Percentiles rank a stretch among this genome's conserved stretches.
phyloP scores from a whole-genome alignment of 2,797 vertebrate genomes.

The Gambelia wislizenii region DNA sequence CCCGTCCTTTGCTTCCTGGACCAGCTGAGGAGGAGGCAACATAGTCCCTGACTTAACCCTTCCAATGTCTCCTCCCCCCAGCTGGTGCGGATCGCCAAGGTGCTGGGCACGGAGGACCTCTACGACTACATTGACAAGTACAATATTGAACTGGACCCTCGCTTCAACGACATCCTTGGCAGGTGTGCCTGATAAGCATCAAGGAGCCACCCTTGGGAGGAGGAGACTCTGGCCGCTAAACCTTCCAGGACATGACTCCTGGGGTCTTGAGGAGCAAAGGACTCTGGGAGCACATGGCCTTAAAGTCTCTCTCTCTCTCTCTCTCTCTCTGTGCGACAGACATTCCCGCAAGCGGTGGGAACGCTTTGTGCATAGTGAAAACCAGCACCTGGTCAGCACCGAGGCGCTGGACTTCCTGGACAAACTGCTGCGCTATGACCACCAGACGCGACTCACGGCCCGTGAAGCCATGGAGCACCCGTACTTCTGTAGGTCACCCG shows the following conservation, averaged over 20 bases:
- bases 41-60: background rate
- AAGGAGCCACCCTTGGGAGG: background rate
- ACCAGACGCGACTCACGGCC: slow-evolving; percentile 91
- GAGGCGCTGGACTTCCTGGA: slow-evolving; percentile 85
- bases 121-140: slow-evolving; percentile 83
- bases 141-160: slow-evolving; percentile 80
- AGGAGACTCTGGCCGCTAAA: too few species aligned
- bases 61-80: slow-evolving; percentile 25
- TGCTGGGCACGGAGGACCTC: slow-evolving; percentile 80
- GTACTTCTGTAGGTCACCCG: slow-evolving; percentile 72
- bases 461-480: slow-evolving; percentile 92
- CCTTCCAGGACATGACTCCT: too few species aligned
- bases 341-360: slow-evolving; percentile 93
- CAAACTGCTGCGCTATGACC: slow-evolving; percentile 88
- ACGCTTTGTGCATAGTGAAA: slow-evolving; percentile 91
- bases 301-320: too few species aligned
- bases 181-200: slow-evolving; percentile 62
- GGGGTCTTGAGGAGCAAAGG: background rate
- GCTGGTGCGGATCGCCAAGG: slow-evolving; percentile 81
- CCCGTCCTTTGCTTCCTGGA: background rate
- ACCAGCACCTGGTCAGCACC: slow-evolving; percentile 90
- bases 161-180: slow-evolving; percentile 81
- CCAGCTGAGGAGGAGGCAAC: too few species aligned
- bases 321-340: slow-evolving; percentile 61
- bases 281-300: background rate